A percentile compares a stretch with the other conserved stretches of the same genome.
Conservation (phyloP, 2,888 invertebrate genomes). For the Coelinius sp. region DNA sequence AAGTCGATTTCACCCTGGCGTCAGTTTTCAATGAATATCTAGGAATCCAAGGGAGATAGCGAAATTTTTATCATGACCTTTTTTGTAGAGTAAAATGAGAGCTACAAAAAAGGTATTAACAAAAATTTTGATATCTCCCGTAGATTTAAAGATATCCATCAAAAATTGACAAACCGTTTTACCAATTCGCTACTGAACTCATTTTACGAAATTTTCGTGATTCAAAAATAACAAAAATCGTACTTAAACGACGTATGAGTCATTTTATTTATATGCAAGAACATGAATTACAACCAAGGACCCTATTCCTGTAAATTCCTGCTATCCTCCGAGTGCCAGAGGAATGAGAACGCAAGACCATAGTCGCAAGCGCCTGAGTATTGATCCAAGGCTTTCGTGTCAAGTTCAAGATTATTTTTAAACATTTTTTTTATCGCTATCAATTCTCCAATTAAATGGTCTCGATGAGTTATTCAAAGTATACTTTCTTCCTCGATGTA, state of each 20-base stretch:
- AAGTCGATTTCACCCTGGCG: too few relatives aligned
- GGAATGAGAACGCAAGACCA: constrained; percentile 37
- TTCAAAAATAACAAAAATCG: background rate
- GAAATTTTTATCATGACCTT: too few relatives aligned
- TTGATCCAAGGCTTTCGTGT: constrained; percentile 67
- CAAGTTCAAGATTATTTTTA: constrained; percentile 64
- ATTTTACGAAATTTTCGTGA: background rate
- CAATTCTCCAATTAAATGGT: background rate
- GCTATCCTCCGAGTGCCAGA: background rate
- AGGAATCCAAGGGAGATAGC: too few relatives aligned
- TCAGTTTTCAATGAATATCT: too few relatives aligned
- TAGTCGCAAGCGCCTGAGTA: constrained; percentile 61
- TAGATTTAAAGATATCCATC: too few relatives aligned
- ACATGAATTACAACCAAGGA: constrained; percentile 5
- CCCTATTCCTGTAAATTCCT: constrained; percentile 4
- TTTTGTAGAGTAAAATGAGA: too few relatives aligned
- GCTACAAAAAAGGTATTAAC: too few relatives aligned
- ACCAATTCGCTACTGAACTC: too few relatives aligned
- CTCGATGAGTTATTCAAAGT: background rate
- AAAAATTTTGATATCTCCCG: too few relatives aligned
- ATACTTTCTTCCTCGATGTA: constrained; percentile 10
- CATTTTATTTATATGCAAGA: background rate
- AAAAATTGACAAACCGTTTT: too few relatives aligned
- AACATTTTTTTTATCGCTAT: constrained; percentile 17
- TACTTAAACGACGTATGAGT: background rate